A percentile compares a stretch with the other conserved stretches of the same genome.
Evolutionary conservation across 2,888 invertebrate genomes (phyloP).

Genomic region (Smittia aterrima): DNA sequence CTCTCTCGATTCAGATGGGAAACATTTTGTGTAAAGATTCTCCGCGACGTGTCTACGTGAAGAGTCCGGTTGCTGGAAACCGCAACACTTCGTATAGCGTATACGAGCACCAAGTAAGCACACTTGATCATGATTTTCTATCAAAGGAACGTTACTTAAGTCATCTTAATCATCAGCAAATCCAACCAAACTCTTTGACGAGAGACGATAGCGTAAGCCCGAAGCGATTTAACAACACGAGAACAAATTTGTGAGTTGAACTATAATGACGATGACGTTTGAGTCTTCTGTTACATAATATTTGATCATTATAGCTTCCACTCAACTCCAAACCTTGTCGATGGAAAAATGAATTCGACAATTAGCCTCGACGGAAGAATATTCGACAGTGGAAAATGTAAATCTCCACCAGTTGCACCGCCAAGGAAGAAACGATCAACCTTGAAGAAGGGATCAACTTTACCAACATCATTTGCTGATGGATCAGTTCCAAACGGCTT

Average conservation of each 20-base stretch:
- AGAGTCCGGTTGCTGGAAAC: not conserved
- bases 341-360: constrained; percentile 2
- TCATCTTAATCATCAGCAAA: not conserved
- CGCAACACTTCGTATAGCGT: not conserved
- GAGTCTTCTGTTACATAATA: not conserved
- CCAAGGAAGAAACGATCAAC: constrained; percentile 44
- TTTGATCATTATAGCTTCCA: not conserved
- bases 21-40: constrained; percentile 25
- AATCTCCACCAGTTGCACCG: constrained; percentile 44
- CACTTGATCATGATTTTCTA: not conserved
- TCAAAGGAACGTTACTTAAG: not conserved
- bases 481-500: constrained; percentile 41
- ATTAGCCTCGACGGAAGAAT: constrained; percentile 25
- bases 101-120: not conserved
- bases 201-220: not conserved
- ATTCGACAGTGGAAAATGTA: not conserved
- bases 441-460: constrained; percentile 24
- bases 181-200: not conserved
- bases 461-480: constrained; percentile 11
- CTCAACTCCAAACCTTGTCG: constrained; percentile 24
- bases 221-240: not conserved
- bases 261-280: not conserved
- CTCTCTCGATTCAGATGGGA: constrained; percentile 3
- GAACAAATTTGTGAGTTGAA: constrained; percentile 10
- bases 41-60: constrained; percentile 23